Base-by-base conservation (phyloP, 2,797 vertebrate genomes). In the Leucoraja ocellata region DNA sequence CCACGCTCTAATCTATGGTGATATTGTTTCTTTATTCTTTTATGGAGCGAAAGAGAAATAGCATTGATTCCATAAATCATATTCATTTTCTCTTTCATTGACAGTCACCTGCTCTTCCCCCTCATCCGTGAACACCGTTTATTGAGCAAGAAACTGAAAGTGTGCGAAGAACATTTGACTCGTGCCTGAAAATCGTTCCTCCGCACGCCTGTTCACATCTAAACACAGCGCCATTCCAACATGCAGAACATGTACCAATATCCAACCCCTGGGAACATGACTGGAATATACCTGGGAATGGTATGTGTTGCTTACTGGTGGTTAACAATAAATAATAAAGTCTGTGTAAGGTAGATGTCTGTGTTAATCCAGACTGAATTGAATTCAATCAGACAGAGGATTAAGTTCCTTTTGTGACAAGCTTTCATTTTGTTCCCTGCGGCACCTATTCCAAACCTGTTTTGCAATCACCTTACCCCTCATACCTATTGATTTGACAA, bases 211-310 rank as follows among this genome's bases (percentile, higher is more conserved):
- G 39, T 39, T 39, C 39, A 2, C 39, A 1, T 54, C 39, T 10
- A 11, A 7, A 54, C 36, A 71, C 28, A 21, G 8, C 5, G 21
- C 3, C 2, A 8, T 58, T 58, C 65, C 81, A 58, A 58, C 8
- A 86, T 93, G 93, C 65, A 86, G 93, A 73, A 63, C n/a, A 23
- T 88, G 10, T 54, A 16, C 8, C 25, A 28, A n/a, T 21, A 32
- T 36, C 6, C 65, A 9, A 18, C 32, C 61, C 13, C 46, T 14
- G 54, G 21, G 74, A 86, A 86, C 93, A 93, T 86, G 81, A 73
- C 81, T 13, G 93, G 93, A 74, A n/a, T 86, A 13, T 93, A 93
- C 81, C 39, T 93, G 73, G 93, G 93, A 88, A 77, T 74, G 93
- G 93, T 93, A 88, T 0, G 68, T 77, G 46, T 91, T 74, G 39